Evolutionary conservation across 2,113 vertebrate genomes (phyloP), one percentile per base, ranked within the genome.

Genomic region (Mus musculus): DNA sequence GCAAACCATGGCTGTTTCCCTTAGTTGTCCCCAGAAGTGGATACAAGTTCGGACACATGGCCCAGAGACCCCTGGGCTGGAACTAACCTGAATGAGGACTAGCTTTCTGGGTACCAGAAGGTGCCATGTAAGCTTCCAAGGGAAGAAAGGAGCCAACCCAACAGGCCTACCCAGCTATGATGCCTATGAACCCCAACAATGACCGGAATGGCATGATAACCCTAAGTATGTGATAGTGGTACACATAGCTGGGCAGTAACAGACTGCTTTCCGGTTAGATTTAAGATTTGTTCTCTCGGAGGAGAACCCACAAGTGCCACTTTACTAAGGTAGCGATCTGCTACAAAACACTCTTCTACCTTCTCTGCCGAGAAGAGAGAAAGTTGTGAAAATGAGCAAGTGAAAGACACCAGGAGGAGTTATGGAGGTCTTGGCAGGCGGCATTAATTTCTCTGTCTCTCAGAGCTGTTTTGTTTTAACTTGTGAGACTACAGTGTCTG

Each of bases 391-490:
- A 84, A 42, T 28, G 22, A 42, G 7, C 7, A 39, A 82, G 36
- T 39, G 33, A 59, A 52, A 46, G 39, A 17, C 7, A 49, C 17
- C 26, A 91, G 24, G 36, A 16, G 36, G 84, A 65, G 0, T 73
- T 73, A 28, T 16, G n/a, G 49, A 63, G 13, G 78, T 52, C 52
- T 63, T 46, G 22, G 56, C 69, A 88, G 49, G 39, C 81, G 52
- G 46, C 6, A 75, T 46, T 28, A 76, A 63, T 52, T 19, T 92
- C 56, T 90, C 36, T 33, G 42, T 42, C 12, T 46, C 13, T 91
- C 16, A 24, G 63, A 7, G 42, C 71, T 92, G 82, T 67, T 89
- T 89, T 81, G 63, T 77, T 75, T 90, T 91, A 22, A 95, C 33
- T 33, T 91, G 65, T 87, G 75, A 71, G 81, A n/a, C 54, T 39